These are phyloP conservation scores for Lamellibrachia satsuma DNA, from an alignment of 2,888 invertebrate species.

Conservation along the genomic window DNA sequence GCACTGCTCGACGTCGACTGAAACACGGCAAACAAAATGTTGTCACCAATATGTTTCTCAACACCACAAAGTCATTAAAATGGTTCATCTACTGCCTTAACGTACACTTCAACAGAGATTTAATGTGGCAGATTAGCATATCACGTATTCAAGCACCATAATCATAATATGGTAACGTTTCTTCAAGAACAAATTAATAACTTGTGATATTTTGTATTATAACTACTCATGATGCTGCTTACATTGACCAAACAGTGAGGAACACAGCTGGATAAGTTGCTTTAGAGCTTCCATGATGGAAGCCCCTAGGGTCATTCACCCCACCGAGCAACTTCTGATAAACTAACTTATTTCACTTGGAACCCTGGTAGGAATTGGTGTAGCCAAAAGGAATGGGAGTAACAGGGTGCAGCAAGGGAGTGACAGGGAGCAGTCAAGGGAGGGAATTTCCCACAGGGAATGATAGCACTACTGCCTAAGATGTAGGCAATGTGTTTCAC, in stretches of 20 bases:
- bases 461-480: background rate
- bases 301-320: background rate
- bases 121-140: too few relatives aligned
- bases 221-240: too few relatives aligned
- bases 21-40: background rate
- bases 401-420: background rate
- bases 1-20: background rate
- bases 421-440: conserved; percentile 12
- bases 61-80: background rate
- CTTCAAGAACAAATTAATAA: too few relatives aligned
- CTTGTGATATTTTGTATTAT: too few relatives aligned
- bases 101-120: too few relatives aligned
- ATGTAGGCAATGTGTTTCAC: background rate
- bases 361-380: background rate
- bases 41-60: background rate
- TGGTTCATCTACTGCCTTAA: background rate
- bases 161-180: too few relatives aligned
- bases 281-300: background rate
- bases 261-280: background rate
- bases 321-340: background rate
- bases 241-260: background rate
- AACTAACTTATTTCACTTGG: background rate
- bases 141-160: too few relatives aligned
- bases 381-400: background rate
- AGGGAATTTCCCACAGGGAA: background rate